Evolutionary conservation across 2,797 vertebrate genomes (phyloP).

Genomic region (Phylloscopus collybita): DNA sequence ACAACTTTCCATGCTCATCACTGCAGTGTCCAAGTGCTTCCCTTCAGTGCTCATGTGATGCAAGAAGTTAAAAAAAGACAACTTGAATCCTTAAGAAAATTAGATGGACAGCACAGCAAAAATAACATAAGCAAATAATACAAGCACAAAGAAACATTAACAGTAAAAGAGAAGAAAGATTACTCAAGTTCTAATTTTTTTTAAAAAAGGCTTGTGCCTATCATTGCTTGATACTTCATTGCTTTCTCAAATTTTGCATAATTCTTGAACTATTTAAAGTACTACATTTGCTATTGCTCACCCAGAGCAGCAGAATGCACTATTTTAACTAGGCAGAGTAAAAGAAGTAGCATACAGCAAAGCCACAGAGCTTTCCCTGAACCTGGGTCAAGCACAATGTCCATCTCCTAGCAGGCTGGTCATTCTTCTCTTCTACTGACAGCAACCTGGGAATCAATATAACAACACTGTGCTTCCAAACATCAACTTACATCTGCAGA

Average conservation of each 20-base stretch:
- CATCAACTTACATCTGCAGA: conserved; percentile 86
- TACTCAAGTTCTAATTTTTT: not conserved
- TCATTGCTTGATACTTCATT: not conserved
- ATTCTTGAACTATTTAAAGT: not conserved
- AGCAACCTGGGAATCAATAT: not conserved
- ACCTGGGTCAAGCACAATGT: not conserved
- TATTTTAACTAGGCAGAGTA: not conserved
- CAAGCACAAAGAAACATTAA: not conserved
- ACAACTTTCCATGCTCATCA: not conserved
- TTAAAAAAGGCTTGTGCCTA: not conserved
- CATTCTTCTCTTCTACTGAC: not conserved
- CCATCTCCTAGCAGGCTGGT: not conserved
- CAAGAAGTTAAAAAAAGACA: not conserved
- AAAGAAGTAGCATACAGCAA: not conserved
- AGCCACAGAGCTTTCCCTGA: not conserved
- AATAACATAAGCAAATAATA: not conserved
- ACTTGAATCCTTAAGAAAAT: not conserved
- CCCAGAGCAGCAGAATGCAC: not conserved
- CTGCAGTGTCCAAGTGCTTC: not conserved
- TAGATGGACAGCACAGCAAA: not conserved
- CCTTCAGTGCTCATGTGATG: not conserved
- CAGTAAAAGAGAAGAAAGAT: not conserved
- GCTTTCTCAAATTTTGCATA: not conserved
- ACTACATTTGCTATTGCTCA: not conserved
- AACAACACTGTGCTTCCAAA: not conserved